phyloP scores from a whole-genome alignment of 2,797 vertebrate species.

The Gallinago stenura region DNA sequence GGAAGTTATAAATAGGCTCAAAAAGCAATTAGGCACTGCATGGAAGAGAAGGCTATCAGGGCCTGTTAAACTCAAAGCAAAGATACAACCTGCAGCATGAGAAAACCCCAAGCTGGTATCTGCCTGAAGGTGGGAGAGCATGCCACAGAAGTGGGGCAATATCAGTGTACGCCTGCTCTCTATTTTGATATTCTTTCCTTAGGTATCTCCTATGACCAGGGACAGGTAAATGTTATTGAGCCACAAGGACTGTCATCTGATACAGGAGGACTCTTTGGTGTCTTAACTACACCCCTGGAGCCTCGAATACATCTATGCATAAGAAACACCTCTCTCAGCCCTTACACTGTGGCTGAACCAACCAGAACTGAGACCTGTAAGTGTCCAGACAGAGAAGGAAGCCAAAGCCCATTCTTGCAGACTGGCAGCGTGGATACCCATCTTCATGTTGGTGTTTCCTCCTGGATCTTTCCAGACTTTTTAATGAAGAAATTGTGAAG shows the following conservation, averaged over 20 bases:
- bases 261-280: background rate
- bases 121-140: background rate
- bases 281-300: background rate
- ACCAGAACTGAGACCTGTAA: background rate
- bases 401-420: background rate
- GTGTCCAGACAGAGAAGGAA: background rate
- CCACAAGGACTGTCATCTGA: background rate
- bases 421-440: background rate
- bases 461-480: background rate
- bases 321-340: background rate
- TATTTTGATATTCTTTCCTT: background rate
- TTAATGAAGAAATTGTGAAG: background rate
- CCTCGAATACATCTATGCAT: background rate
- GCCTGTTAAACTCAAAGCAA: conserved; percentile 15
- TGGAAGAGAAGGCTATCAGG: conserved; percentile 1
- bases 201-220: background rate
- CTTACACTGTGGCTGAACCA: background rate
- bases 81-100: background rate
- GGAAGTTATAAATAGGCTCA: conserved; percentile 41
- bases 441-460: background rate
- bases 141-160: background rate
- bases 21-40: background rate
- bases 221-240: background rate
- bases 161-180: background rate
- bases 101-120: background rate